Base-by-base conservation (phyloP, 2,797 vertebrate species). In the Leuciscus waleckii region DNA sequence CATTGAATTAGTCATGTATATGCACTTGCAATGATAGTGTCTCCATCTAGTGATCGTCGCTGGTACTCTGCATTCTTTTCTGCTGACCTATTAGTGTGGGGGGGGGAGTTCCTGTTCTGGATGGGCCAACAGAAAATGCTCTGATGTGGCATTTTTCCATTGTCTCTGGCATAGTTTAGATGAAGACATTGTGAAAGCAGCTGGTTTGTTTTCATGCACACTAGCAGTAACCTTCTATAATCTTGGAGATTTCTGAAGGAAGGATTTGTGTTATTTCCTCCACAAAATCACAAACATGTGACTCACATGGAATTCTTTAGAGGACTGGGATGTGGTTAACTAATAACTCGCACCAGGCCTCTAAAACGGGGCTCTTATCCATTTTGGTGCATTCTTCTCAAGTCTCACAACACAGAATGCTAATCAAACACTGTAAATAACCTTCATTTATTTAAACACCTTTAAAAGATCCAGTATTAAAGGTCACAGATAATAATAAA, bases 81-180 rank as follows among this genome's bases (percentile, higher is more conserved):
- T 63, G 70, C 37, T 81, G 77, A 84, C 32, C 61, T 80, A 43
- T 29, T 80, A 11, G 49, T 43, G 17, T 19, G 13, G 23, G 51
- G 79, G 51, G 79, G 67, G 70, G 32, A 56, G 76, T 63, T 79
- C 58, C 75, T 83, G 79, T 78, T 67, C 37, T 78, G 49, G 14
- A 56, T 58, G 46, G 21, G 74, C 32, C 74, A 70, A 84, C 63
- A 58, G 29, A 76, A 69, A 32, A 70, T 43, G 37, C 63, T 70
- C 83, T 58, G 75, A 79, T 79, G 75, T 78, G 82, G 74, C 65
- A 78, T 69, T 84, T 78, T 43, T 43, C 46, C 26, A 69, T 78
- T 78, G 49, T 46, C 54, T 78, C 43, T 17, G 41, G 82, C 14
- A 10, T 56, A 26, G 58, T 84, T 77, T 56, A 26, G 32, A 39